phyloP scores from a whole-genome alignment of 2,797 vertebrate species.

The Manis crassicaudata region DNA sequence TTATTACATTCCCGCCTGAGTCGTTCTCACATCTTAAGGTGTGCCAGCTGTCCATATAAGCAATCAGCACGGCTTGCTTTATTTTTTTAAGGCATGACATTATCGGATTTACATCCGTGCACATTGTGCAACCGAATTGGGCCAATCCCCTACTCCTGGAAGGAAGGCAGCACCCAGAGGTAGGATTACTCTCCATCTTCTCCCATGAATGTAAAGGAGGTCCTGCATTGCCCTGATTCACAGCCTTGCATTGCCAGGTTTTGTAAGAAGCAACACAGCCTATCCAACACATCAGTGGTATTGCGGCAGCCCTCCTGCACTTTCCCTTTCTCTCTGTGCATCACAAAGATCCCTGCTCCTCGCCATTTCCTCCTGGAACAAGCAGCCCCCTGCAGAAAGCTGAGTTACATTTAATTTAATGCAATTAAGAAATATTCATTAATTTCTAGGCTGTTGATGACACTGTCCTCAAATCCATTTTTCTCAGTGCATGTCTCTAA shows the following conservation, averaged over 20 bases:
- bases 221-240: conserved; percentile 50
- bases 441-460: neutral
- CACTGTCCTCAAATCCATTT: neutral
- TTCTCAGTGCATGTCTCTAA: neutral
- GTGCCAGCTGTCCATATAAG: conserved; percentile 83
- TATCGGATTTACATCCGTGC: conserved; percentile 82
- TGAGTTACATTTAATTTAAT: neutral
- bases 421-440: neutral
- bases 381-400: neutral
- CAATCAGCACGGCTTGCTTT: conserved; percentile 77
- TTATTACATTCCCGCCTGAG: conserved; percentile 88
- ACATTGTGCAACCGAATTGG: conserved; percentile 67
- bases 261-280: neutral
- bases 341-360: neutral
- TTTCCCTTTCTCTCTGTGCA: neutral
- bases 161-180: conserved; percentile 55
- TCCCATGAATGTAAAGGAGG: conserved; percentile 69
- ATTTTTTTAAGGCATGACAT: conserved; percentile 78
- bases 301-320: fast-evolving
- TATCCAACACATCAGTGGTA: neutral
- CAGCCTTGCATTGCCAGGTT: neutral
- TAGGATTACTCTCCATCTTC: conserved; percentile 77
- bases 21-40: conserved; percentile 87
- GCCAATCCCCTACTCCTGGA: conserved; percentile 75
- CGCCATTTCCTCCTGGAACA: neutral